Base-by-base conservation (phyloP, 2,888 invertebrate species). In the Lasioglossum oenotherae region DNA sequence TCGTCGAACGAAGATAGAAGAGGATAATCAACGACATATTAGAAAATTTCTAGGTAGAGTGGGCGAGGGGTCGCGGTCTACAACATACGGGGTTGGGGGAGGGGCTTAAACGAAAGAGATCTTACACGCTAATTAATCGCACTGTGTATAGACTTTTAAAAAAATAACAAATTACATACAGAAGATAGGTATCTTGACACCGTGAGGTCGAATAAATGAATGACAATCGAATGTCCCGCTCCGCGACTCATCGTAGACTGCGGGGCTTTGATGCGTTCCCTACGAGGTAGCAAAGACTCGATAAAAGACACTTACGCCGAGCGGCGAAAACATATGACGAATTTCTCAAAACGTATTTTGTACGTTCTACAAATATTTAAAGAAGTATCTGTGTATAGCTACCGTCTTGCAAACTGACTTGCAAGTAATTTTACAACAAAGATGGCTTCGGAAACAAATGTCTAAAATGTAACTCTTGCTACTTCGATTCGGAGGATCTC, bases 91-190 rank as follows among this genome's bases (percentile, higher is more conserved):
- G n/a, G 57, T 10, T 44, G 53, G 12, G n/a, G 4, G 74, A 53
- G 79, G 75, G 73, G 78, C 53, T 81, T 80, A 82, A 80, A 80
- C 78, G 80, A 75, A 85, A 67, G 85, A 80, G 72, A 86, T 90
- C 94, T 94, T 94, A 93, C 86, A 91, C 84, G 89, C 93, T 94
- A 93, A 93, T 92, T 92, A 93, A 93, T 92, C 92, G 93, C 92
- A 90, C 90, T 92, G 92, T 93, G 93, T 93, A 95, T 95, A 95
- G 94, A 95, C 95, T 95, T 95, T 95, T 93, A 93, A 95, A 95
- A 93, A 95, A 95, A 95, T 95, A 95, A 95, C 95, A 95, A 95
- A 95, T 94, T 94, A 94, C 94, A 93, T 94, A 94, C 92, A 94
- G 92, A 92, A 89, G 90, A 91, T 92, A 91, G 91, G 88, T 92